Conservation (phyloP, 2,797 vertebrate species). For the Muraenolepis orangiensis region DNA sequence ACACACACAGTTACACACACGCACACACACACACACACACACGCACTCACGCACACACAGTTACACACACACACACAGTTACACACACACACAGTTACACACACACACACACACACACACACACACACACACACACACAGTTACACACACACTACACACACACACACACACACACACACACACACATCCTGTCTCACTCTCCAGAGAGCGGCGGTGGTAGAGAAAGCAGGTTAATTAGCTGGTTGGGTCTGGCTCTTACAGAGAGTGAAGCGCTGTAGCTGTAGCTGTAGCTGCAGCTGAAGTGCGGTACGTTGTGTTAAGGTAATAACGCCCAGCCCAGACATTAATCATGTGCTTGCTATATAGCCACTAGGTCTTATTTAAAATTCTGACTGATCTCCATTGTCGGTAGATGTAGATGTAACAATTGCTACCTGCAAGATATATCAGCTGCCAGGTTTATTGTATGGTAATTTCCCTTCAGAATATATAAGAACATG, state of each 20-base stretch:
- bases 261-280: slow-evolving; percentile 60
- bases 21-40: slow-evolving; percentile 20
- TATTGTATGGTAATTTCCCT: too few relatives aligned
- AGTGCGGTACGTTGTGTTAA: slow-evolving; percentile 57
- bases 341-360: slow-evolving; percentile 51
- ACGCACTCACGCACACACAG: slow-evolving; percentile 10
- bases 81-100: slow-evolving; percentile 2
- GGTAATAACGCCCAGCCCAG: slow-evolving; percentile 63
- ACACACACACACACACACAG: slow-evolving; percentile 20
- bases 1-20: slow-evolving; percentile 4
- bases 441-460: slow-evolving; percentile 21
- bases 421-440: slow-evolving; percentile 35
- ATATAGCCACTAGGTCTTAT: slow-evolving; percentile 51
- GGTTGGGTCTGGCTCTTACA: slow-evolving; percentile 76
- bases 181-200: slow-evolving; percentile 63
- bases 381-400: slow-evolving; percentile 54
- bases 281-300: slow-evolving; percentile 59
- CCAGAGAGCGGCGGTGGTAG: slow-evolving; percentile 73
- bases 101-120: slow-evolving; percentile 20
- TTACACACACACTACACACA: too few relatives aligned
- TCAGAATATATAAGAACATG: too few relatives aligned
- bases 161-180: too few relatives aligned
- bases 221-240: slow-evolving; percentile 86
- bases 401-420: slow-evolving; percentile 45
- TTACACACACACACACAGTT: too few relatives aligned